phyloP scores from a whole-genome alignment of 2,888 invertebrate genomes.

The Phasia obesa region DNA sequence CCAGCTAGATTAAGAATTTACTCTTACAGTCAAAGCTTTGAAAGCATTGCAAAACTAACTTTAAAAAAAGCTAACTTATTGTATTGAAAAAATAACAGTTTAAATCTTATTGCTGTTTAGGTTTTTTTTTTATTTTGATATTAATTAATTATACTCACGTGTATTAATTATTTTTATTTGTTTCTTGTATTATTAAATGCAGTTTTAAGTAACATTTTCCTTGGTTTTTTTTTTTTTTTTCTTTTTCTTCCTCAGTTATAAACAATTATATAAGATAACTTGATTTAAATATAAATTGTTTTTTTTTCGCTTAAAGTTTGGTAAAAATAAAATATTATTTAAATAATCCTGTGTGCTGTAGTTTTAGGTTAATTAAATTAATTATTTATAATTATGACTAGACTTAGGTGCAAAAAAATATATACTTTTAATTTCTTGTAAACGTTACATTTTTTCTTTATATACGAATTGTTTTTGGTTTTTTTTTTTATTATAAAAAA shows the following conservation, averaged over 20 bases:
- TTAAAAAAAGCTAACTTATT: no score
- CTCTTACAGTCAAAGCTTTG: no score
- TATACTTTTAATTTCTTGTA: slow-evolving; percentile 20
- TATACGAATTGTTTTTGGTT: slow-evolving; percentile 15
- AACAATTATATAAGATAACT: slow-evolving; percentile 34
- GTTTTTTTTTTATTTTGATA: not conserved
- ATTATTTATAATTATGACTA: slow-evolving; percentile 60
- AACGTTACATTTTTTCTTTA: slow-evolving; percentile 14
- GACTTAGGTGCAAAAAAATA: slow-evolving; percentile 62
- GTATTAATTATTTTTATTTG: slow-evolving; percentile 23
- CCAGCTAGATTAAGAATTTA: no score
- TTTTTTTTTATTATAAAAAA: slow-evolving; percentile 14
- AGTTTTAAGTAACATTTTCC: slow-evolving; percentile 67
- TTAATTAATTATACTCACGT: slow-evolving; percentile 36
- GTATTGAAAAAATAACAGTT: slow-evolving; percentile 6
- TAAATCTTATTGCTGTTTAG: slow-evolving; percentile 1
- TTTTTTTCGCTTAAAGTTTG: slow-evolving; percentile 28
- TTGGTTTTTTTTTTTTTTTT: slow-evolving; percentile 17
- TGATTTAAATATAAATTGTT: slow-evolving; percentile 13
- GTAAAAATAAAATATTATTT: slow-evolving; percentile 40
- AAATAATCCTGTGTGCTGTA: slow-evolving; percentile 48
- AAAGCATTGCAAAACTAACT: no score
- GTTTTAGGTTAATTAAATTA: slow-evolving; percentile 45
- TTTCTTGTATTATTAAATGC: slow-evolving; percentile 62
- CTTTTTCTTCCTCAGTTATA: not conserved